These are phyloP conservation scores for Pogonognathellus flavescens DNA, from an alignment of 1,140 invertebrate genomes.

Conservation along the genomic window DNA sequence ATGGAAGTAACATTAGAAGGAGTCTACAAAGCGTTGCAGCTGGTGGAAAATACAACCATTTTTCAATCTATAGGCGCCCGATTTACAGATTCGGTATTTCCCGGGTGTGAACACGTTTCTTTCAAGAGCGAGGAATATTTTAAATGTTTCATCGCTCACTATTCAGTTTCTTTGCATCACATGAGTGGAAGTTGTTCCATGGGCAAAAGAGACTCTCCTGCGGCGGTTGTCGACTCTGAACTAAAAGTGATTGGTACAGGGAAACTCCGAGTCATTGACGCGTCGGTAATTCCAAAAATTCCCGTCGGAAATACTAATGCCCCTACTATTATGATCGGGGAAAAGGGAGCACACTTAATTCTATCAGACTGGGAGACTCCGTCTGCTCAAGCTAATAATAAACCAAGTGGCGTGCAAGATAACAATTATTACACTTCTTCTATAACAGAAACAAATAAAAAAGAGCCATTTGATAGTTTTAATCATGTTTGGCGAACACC, in stretches of 20 bases:
- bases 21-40: slow-evolving; percentile 52
- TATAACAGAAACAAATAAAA: too few relatives aligned
- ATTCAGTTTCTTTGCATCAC: slow-evolving; percentile 89
- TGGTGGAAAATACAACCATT: slow-evolving; percentile 41
- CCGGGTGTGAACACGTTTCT: slow-evolving; percentile 73
- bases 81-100: slow-evolving; percentile 79
- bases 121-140: slow-evolving; percentile 73
- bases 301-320: slow-evolving; percentile 45
- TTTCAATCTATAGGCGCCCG: slow-evolving; percentile 73
- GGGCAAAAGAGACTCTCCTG: slow-evolving; percentile 78
- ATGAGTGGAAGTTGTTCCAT: slow-evolving; percentile 79
- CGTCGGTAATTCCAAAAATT: slow-evolving; percentile 73
- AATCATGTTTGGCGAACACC: too few relatives aligned
- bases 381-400: too few relatives aligned
- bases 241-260: slow-evolving; percentile 72
- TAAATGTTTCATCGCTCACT: slow-evolving; percentile 81
- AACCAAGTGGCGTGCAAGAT: too few relatives aligned
- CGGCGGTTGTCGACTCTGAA: slow-evolving; percentile 73
- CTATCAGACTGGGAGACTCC: slow-evolving; percentile 13
- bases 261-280: slow-evolving; percentile 73
- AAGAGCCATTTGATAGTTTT: too few relatives aligned
- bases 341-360: slow-evolving; percentile 46
- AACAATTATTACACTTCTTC: too few relatives aligned
- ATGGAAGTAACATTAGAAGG: slow-evolving; percentile 68
- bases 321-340: slow-evolving; percentile 39